phyloP scores from a whole-genome alignment of 1,140 invertebrate genomes.

The Whitmania pigra region DNA sequence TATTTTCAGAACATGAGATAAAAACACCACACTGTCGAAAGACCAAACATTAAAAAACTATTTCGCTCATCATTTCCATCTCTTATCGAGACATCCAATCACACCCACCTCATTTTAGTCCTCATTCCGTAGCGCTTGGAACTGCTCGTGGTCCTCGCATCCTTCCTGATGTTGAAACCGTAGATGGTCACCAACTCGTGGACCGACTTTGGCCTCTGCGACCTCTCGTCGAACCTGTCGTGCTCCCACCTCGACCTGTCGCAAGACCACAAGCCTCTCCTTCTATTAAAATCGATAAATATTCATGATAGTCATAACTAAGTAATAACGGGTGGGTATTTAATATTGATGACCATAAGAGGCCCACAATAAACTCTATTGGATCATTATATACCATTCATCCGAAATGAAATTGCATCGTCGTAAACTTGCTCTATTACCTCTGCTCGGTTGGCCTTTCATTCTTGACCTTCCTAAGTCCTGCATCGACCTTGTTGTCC shows the following conservation, averaged over 20 bases:
- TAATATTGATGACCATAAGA: too few species aligned
- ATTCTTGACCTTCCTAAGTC: slow-evolving; percentile 65
- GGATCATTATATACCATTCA: background rate
- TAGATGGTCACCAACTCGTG: slow-evolving; percentile 75
- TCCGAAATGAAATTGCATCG: background rate
- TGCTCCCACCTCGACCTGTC: slow-evolving; percentile 64
- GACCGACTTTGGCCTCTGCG: slow-evolving; percentile 70
- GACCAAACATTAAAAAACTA: too few species aligned
- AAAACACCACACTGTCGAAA: too few species aligned
- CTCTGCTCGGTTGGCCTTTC: slow-evolving; percentile 53
- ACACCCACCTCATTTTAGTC: slow-evolving; percentile 53
- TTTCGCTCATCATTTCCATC: too few species aligned
- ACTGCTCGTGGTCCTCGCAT: slow-evolving; percentile 59
- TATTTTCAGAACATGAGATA: too few species aligned
- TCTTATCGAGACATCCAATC: background rate
- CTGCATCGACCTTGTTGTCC: slow-evolving; percentile 75
- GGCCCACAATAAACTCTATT: background rate
- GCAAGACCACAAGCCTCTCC: too few species aligned
- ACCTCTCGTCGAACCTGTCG: slow-evolving; percentile 68
- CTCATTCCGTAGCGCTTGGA: slow-evolving; percentile 50
- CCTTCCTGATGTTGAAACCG: slow-evolving; percentile 84
- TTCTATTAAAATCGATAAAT: too few species aligned
- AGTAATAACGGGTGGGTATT: too few species aligned
- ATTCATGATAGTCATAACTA: too few species aligned
- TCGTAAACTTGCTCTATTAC: slow-evolving; percentile 33